Percentiles rank a stretch among this genome's conserved stretches.
Conservation (phyloP, 2,888 invertebrate species). For the Myopa tessellatipennis region DNA sequence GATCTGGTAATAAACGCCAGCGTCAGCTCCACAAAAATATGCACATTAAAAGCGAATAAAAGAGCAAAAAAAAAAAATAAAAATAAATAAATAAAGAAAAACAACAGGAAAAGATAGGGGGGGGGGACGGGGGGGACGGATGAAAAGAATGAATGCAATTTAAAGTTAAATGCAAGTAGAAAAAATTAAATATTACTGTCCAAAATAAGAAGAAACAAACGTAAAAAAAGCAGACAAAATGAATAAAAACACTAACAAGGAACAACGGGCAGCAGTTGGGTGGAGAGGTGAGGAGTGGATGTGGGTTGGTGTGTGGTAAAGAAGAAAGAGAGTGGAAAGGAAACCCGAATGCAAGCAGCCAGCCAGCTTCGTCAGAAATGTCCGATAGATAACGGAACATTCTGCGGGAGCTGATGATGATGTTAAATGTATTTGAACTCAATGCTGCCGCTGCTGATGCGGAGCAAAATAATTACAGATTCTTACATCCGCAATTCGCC, state of each 20-base stretch:
- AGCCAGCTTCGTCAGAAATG: constrained; percentile 23
- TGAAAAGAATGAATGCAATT: background rate
- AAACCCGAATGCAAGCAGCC: background rate
- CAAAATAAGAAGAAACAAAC: background rate
- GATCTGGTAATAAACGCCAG: no score
- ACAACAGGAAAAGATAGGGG: no score
- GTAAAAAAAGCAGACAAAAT: background rate
- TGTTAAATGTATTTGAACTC: no score
- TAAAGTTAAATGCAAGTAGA: background rate
- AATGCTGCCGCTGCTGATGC: background rate
- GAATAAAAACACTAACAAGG: constrained; percentile 3
- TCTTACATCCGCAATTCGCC: constrained; percentile 29
- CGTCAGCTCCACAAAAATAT: no score
- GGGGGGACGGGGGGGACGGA: background rate
- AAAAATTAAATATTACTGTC: background rate
- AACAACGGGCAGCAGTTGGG: background rate
- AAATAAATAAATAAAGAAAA: background rate
- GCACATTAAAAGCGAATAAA: background rate
- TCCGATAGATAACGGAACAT: constrained; percentile 31
- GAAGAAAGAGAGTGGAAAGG: background rate
- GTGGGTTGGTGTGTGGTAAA: background rate
- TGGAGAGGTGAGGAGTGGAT: no score
- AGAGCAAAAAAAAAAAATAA: background rate
- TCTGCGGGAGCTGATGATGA: constrained; percentile 23
- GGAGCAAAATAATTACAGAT: background rate